A percentile compares a stretch with the other conserved stretches of the same genome.
These are phyloP conservation scores for Eucera pruinosa DNA, from an alignment of 2,888 invertebrate species.

Conservation along the genomic window DNA sequence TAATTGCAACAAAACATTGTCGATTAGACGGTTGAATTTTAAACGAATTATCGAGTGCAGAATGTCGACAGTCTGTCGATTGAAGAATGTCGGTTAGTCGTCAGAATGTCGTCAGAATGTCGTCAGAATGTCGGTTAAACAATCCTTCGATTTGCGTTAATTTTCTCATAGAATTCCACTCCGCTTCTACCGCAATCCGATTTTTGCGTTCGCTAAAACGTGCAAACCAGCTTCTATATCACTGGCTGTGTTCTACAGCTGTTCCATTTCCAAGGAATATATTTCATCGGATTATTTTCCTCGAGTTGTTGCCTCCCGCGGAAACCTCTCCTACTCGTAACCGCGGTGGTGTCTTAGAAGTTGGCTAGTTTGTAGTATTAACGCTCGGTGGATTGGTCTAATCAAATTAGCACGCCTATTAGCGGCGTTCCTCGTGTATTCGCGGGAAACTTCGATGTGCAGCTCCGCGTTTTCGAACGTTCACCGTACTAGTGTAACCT, in stretches of 20 bases:
- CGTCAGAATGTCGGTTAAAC: too few species aligned
- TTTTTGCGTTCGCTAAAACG: conserved; percentile 2
- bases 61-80: too few species aligned
- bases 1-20: too few species aligned
- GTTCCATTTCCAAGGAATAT: conserved; percentile 22
- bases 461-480: background rate
- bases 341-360: conserved; percentile 27
- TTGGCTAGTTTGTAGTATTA: conserved; percentile 17
- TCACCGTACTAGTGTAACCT: too few species aligned
- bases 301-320: background rate
- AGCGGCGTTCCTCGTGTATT: background rate
- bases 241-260: background rate
- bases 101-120: too few species aligned
- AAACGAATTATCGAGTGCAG: too few species aligned
- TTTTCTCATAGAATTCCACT: too few species aligned
- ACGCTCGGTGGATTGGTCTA: conserved; percentile 11
- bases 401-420: conserved; percentile 35
- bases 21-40: too few species aligned
- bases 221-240: background rate
- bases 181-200: background rate
- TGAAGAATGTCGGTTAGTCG: too few species aligned
- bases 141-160: too few species aligned
- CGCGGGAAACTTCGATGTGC: background rate
- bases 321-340: conserved; percentile 1
- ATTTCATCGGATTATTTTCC: conserved; percentile 48